Percentiles rank a stretch among this genome's conserved stretches.
Evolutionary conservation across 2,113 vertebrate species (phyloP).

Genomic region (Pyxicephalus adspersus): DNA sequence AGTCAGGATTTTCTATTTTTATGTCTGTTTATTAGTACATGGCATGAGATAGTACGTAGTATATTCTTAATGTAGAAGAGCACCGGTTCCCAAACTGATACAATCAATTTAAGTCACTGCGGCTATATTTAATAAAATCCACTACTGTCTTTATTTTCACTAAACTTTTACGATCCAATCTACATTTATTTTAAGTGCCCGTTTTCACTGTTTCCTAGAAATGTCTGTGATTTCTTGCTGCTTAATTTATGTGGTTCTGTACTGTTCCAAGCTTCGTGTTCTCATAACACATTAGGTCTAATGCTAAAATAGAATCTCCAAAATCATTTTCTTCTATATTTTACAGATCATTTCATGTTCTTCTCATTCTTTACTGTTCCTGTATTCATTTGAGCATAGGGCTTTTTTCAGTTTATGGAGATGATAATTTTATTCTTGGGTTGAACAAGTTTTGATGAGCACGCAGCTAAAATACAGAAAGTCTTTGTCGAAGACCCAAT

Average conservation of each 20-base stretch:
- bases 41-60: neutral
- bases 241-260: neutral
- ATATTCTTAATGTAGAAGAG: neutral
- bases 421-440: neutral
- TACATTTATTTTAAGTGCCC: neutral
- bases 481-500: no score
- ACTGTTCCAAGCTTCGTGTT: neutral
- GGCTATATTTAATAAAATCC: neutral
- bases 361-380: neutral
- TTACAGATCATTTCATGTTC: neutral
- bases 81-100: slow-evolving; percentile 26
- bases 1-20: neutral
- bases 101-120: neutral
- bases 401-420: neutral
- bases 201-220: neutral
- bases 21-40: neutral
- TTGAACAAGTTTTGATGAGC: slow-evolving; percentile 7
- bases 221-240: neutral
- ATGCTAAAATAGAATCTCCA: neutral
- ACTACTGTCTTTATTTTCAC: neutral
- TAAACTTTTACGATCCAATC: slow-evolving; percentile 1
- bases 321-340: neutral
- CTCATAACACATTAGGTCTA: neutral
- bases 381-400: neutral
- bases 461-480: neutral